phyloP scores from a whole-genome alignment of 2,113 vertebrate genomes.

The Amphiprion ocellaris region DNA sequence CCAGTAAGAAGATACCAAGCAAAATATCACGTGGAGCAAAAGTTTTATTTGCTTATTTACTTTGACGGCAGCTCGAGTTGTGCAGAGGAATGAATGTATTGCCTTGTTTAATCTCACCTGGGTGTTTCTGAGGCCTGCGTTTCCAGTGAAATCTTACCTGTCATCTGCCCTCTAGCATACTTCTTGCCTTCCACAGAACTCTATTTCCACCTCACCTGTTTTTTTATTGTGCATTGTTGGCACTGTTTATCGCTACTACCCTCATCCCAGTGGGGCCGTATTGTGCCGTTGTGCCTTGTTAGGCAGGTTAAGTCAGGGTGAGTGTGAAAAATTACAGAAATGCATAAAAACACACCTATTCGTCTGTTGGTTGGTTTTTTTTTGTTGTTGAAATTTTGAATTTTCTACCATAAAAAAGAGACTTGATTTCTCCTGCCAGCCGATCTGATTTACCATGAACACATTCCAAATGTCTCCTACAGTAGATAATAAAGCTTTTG shows the following conservation, averaged over 20 bases:
- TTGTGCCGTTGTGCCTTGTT: background rate
- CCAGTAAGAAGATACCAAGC: background rate
- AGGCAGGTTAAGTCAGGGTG: background rate
- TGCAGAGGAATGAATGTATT: slow-evolving; percentile 22
- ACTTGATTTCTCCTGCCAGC: background rate
- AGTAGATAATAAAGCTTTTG: slow-evolving; percentile 18
- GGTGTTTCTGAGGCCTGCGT: background rate
- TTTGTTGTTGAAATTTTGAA: too few relatives aligned
- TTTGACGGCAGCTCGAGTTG: background rate
- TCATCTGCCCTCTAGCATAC: background rate
- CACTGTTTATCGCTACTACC: background rate
- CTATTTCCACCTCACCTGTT: background rate
- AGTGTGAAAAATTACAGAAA: background rate
- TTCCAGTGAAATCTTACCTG: slow-evolving; percentile 41
- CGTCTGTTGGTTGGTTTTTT: background rate
- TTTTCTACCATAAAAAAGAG: background rate
- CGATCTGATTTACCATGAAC: background rate
- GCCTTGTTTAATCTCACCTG: background rate
- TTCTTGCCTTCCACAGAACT: slow-evolving; percentile 36
- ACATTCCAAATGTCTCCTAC: background rate
- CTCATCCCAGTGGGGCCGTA: background rate
- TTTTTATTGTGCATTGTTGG: background rate
- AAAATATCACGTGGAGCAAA: too few relatives aligned
- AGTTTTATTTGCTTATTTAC: background rate
- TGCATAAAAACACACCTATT: background rate